phyloP scores from a whole-genome alignment of 2,888 invertebrate species.

The Pterostichus niger region DNA sequence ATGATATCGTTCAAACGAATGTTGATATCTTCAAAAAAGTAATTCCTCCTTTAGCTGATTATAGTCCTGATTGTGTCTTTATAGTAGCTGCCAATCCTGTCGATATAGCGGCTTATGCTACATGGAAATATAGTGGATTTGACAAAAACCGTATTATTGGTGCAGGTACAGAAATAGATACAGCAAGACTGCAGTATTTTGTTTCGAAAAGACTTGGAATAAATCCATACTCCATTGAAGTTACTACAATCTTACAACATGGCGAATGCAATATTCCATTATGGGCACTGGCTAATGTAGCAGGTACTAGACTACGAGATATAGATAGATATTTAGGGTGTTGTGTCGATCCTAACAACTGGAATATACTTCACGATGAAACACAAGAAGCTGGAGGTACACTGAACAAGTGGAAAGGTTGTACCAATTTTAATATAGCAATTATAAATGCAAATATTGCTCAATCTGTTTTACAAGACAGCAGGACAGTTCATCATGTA shows the following conservation, averaged over 20 bases:
- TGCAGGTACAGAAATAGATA: slow-evolving; percentile 82
- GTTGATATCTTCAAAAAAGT: slow-evolving; percentile 79
- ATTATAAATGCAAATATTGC: slow-evolving; percentile 86
- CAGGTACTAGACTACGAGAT: slow-evolving; percentile 80
- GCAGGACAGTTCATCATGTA: slow-evolving; percentile 79
- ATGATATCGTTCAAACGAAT: slow-evolving; percentile 88
- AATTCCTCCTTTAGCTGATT: slow-evolving; percentile 80
- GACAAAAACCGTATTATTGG: slow-evolving; percentile 80
- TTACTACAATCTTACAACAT: slow-evolving; percentile 83
- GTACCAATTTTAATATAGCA: slow-evolving; percentile 95
- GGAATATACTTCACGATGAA: slow-evolving; percentile 80
- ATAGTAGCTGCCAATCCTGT: slow-evolving; percentile 82
- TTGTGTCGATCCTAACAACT: slow-evolving; percentile 83
- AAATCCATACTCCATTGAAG: slow-evolving; percentile 80
- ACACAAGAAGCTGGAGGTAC: not conserved
- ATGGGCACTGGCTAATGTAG: slow-evolving; percentile 83
- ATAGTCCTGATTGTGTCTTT: slow-evolving; percentile 81
- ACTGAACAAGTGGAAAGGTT: slow-evolving; percentile 79
- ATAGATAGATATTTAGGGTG: slow-evolving; percentile 80
- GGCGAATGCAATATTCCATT: slow-evolving; percentile 83
- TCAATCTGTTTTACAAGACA: slow-evolving; percentile 86
- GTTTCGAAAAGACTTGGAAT: slow-evolving; percentile 80
- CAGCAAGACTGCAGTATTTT: slow-evolving; percentile 81
- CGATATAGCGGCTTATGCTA: slow-evolving; percentile 82
- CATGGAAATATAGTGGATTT: slow-evolving; percentile 83